Base-by-base conservation (phyloP, 2,113 vertebrate species). In the Dicerorhinus sumatrensis region DNA sequence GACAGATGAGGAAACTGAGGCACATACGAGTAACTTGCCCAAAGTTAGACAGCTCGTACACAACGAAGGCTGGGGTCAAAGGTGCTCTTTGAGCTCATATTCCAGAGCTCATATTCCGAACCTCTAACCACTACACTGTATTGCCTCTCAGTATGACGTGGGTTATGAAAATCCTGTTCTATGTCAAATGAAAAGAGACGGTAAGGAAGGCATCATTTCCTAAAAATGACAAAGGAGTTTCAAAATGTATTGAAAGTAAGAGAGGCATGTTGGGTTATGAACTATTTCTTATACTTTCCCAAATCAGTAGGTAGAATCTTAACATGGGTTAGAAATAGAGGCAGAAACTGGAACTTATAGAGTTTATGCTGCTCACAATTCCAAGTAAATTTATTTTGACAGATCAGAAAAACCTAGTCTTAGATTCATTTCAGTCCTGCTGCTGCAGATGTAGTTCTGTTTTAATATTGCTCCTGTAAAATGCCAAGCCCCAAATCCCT, bases 311-410 rank as follows among this genome's bases (percentile, higher is more conserved):
- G 31, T 83, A 77, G 82, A 93, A 83, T 39, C 67, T 39, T 70
- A 86, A 62, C 17, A 42, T 81, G 48, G 67, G 25, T 72, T 92
- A 62, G 51, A 72, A 73, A 31, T 42, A 82, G 39, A 95, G 62
- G 42, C 73, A 88, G 72, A 75, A 75, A 27, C 72, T 62, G 31
- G 60, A 94, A 89, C 42, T 93, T 80, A 73, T 2, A 77, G 84
- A 88, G 65, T 97, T 95, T 58, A 91, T 18, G 33, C 62, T 90
- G 67, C 27, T 97, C 89, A 85, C 81, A 82, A 65, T 79, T 93
- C 51, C 76, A 93, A 93, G 82, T 86, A 95, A 97, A 97, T 96
- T 73, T 76, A 96, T 91, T 96, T 91, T 96, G 89, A 96, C 94
- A 97, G 87, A 62, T 29, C 56, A 46, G 70, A 84, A 96, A 82